Base-by-base conservation (phyloP, 2,797 vertebrate species). In the Helarctos malayanus region DNA sequence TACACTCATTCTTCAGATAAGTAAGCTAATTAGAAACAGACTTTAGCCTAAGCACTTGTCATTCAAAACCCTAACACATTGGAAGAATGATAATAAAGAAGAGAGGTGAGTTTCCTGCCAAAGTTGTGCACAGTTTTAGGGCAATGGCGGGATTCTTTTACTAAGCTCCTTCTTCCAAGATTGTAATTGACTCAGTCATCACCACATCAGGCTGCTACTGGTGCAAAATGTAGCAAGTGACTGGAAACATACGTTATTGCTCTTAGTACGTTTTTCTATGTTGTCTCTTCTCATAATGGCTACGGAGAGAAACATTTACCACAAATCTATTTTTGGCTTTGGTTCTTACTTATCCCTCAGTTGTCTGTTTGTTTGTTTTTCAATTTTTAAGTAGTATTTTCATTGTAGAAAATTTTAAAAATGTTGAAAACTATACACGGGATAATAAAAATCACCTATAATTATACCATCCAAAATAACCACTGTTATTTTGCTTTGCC, bases 11-110 rank as follows among this genome's bases (percentile, higher is more conserved):
- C 79, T 94, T 95, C 89, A 79, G 45, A 81, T 57, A 93, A 87
- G 47, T 35, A 38, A 97, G 76, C 86, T 96, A 87, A 84, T 94
- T 56, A 78, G 76, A 94, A 89, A 81, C 35, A 94, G 86, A 73
- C 27, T 32, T 75, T 32, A 52, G 41, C 18, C 29, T 97, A 23
- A 85, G 86, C 19, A 68, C 86, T 75, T 93, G 69, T 38, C 52
- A 91, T 68, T 94, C 76, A 78, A 93, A 97, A 76, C 29, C 21
- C 25, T 25, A 47, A 41, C 35, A 75, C 69, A 7, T 0, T 61
- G 32, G 19, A 65, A 90, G 88, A 71, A 63, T 8, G 61, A 76
- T 16, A 93, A 96, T 18, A 78, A 82, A 94, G 76, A 47, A 76
- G 59, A 78, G 68, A 92, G 81, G 89, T 68, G 10, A 81, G 32